Evolutionary conservation across 2,113 vertebrate species (phyloP).

Genomic region (Vireo altiloquus): DNA sequence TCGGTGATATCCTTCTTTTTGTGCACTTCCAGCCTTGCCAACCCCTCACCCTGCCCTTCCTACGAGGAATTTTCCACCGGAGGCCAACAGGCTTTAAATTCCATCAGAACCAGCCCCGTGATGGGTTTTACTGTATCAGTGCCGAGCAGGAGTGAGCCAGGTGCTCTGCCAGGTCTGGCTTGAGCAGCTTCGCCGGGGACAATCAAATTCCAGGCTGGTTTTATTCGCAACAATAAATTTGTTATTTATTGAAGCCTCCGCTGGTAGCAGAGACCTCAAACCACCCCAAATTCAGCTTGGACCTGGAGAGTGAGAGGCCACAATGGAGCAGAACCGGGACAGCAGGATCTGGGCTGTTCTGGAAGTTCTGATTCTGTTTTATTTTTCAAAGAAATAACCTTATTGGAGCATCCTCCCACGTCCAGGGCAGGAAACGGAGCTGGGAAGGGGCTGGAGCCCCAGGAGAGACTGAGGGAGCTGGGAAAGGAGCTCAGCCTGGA

Average conservation of each 20-base stretch:
- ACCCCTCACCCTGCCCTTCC: background rate
- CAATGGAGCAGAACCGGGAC: accelerated
- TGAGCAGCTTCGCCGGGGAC: background rate
- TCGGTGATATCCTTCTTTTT: background rate
- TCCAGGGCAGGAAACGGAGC: accelerated
- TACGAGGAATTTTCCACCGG: background rate
- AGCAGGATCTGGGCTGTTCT: background rate
- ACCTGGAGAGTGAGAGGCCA: background rate
- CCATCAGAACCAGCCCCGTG: background rate
- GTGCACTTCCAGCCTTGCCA: background rate
- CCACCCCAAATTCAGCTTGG: background rate
- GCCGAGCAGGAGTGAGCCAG: background rate
- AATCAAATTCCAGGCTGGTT: background rate
- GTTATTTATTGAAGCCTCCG: background rate
- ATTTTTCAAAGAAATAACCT: background rate
- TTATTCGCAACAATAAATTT: background rate
- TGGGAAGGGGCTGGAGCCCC: background rate
- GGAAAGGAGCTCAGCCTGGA: background rate
- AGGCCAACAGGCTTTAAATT: background rate
- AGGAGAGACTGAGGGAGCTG: background rate
- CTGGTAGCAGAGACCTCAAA: background rate
- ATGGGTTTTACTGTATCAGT: background rate
- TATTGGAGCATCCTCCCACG: accelerated
- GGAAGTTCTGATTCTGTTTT: background rate
- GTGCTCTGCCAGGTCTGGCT: background rate